Evolutionary conservation across 2,113 vertebrate species (phyloP).

Genomic region (Limanda limanda): DNA sequence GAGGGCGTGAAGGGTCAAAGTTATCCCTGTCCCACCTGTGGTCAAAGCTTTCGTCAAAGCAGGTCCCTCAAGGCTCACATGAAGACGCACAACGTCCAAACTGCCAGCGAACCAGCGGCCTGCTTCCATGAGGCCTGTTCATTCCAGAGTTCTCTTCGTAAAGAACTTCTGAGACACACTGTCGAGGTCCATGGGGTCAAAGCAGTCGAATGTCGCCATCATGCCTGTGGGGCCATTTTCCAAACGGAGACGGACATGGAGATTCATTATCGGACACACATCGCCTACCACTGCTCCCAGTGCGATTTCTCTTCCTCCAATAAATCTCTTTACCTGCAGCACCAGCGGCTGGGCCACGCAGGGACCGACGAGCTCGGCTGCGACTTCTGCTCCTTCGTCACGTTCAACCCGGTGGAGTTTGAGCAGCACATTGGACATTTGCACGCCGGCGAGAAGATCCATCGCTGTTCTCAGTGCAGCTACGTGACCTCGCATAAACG

Average conservation of each 20-base stretch:
- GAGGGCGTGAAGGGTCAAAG: constrained; percentile 77
- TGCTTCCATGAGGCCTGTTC: constrained; percentile 88
- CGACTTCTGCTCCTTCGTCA: constrained; percentile 89
- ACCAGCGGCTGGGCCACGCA: constrained; percentile 91
- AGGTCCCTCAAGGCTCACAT: constrained; percentile 92
- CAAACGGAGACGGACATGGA: constrained; percentile 87
- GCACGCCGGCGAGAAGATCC: constrained; percentile 95
- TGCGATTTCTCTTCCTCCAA: constrained; percentile 96
- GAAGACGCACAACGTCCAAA: constrained; percentile 85
- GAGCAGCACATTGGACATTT: constrained; percentile 90
- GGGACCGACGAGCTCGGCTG: constrained; percentile 88
- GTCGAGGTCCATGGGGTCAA: constrained; percentile 83
- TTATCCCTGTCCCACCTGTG: constrained; percentile 90
- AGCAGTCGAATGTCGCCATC: constrained; percentile 90
- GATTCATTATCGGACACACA: constrained; percentile 90
- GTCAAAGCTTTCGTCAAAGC: constrained; percentile 89
- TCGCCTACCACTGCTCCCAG: constrained; percentile 93
- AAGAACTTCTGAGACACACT: constrained; percentile 86
- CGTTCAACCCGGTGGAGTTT: constrained; percentile 94
- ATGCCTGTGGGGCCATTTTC: constrained; percentile 89
- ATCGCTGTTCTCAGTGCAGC: constrained; percentile 90
- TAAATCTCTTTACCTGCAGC: constrained; percentile 90
- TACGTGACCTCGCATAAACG: constrained; percentile 94
- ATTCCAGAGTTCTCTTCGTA: constrained; percentile 82
- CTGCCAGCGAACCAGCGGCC: constrained; percentile 72